Evolutionary conservation across 2,888 invertebrate species (phyloP).

Genomic region (Salticus scenicus): DNA sequence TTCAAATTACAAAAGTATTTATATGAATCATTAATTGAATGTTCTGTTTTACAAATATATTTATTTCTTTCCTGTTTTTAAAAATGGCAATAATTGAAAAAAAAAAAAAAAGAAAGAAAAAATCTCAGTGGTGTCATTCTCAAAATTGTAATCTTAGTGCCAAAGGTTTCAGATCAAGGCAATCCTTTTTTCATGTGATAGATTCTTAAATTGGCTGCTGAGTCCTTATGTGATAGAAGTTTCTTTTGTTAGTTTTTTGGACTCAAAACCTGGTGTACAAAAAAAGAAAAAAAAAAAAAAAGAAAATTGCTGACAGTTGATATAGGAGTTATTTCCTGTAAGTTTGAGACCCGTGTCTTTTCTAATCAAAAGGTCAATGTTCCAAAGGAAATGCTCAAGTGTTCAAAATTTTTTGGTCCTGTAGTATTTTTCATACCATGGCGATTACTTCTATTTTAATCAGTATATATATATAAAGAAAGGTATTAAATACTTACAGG

Average conservation of each 20-base stretch:
- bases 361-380: slow-evolving; percentile 64
- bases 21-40: too few relatives aligned
- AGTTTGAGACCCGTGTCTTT: slow-evolving; percentile 66
- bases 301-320: too few relatives aligned
- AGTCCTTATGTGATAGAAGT: not conserved
- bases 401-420: slow-evolving; percentile 42
- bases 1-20: too few relatives aligned
- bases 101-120: too few relatives aligned
- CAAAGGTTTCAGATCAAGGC: too few relatives aligned
- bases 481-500: slow-evolving; percentile 44
- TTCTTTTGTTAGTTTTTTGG: not conserved
- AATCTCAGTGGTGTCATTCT: too few relatives aligned
- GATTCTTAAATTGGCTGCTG: not conserved
- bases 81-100: too few relatives aligned
- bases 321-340: slow-evolving; percentile 22
- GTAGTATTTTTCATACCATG: slow-evolving; percentile 34
- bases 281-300: too few relatives aligned
- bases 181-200: not conserved
- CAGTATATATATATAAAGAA: slow-evolving; percentile 3
- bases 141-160: too few relatives aligned
- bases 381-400: slow-evolving; percentile 55
- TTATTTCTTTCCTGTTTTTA: not conserved
- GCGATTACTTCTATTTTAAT: not conserved
- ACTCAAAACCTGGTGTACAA: not conserved
- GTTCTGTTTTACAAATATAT: too few relatives aligned